Evolutionary conservation across 2,888 invertebrate species (phyloP).

Genomic region (Eremobia ochroleuca): DNA sequence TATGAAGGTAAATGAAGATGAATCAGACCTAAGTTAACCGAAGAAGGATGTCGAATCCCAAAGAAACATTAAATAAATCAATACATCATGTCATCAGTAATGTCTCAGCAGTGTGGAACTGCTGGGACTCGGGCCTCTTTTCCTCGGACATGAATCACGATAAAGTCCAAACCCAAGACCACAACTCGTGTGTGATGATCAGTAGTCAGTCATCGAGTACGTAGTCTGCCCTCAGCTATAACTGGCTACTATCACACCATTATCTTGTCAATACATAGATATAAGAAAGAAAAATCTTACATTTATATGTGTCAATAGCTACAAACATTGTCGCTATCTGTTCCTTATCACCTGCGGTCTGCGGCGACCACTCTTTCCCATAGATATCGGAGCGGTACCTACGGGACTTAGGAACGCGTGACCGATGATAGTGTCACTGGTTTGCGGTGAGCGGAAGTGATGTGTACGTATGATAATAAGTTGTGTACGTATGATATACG

Average conservation of each 20-base stretch:
- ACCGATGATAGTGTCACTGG: conserved; percentile 28
- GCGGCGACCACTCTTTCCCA: conserved; percentile 42
- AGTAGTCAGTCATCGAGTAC: not conserved
- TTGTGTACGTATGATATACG: not conserved
- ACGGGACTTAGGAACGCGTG: not conserved
- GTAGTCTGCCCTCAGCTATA: not conserved
- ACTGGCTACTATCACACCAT: not conserved
- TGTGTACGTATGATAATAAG: conserved; percentile 6
- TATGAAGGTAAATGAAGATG: not conserved
- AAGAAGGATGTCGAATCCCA: not conserved
- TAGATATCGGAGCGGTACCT: conserved; percentile 4
- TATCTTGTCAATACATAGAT: no score
- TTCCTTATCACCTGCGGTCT: conserved; percentile 51
- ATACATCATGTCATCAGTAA: not conserved
- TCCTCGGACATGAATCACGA: no score
- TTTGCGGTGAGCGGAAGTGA: conserved; percentile 52
- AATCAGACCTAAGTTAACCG: not conserved
- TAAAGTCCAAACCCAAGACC: not conserved
- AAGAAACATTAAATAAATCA: not conserved
- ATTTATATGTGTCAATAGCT: no score
- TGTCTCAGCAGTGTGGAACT: not conserved
- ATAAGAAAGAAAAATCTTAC: no score
- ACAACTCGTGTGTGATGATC: not conserved
- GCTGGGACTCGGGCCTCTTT: not conserved
- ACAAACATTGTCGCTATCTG: conserved; percentile 35